These are phyloP conservation scores for Jaculus jaculus DNA, from an alignment of 2,113 vertebrate genomes.

Conservation along the genomic window DNA sequence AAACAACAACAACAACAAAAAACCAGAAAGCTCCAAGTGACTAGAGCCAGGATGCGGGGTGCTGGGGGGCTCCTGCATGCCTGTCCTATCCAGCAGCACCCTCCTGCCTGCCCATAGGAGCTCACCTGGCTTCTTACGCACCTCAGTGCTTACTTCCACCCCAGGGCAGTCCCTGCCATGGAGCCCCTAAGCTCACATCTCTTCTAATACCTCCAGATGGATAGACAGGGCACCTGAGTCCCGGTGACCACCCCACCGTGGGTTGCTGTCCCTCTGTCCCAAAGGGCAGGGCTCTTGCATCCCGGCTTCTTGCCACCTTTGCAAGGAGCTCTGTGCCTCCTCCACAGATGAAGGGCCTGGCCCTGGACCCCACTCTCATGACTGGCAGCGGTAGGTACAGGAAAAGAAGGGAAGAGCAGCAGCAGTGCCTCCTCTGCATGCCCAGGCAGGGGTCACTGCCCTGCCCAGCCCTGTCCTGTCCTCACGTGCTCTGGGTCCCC, in stretches of 20 bases:
- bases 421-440: not conserved
- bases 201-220: rapidly evolving
- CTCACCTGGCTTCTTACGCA: not conserved
- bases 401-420: not conserved
- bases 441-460: not conserved
- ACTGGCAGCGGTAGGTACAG: no score
- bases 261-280: not conserved
- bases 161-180: no score
- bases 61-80: no score
- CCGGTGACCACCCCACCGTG: not conserved
- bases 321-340: not conserved
- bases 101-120: not conserved
- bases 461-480: not conserved
- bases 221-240: no score
- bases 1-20: no score
- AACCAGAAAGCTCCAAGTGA: not conserved
- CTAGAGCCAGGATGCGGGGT: not conserved
- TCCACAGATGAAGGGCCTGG: rapidly evolving
- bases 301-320: not conserved
- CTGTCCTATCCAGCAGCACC: not conserved
- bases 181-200: not conserved
- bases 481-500: not conserved
- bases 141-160: not conserved
- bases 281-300: no score
- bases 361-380: no score